Evolutionary conservation across 2,888 invertebrate genomes (phyloP).

Genomic region (Nycteola revayana): DNA sequence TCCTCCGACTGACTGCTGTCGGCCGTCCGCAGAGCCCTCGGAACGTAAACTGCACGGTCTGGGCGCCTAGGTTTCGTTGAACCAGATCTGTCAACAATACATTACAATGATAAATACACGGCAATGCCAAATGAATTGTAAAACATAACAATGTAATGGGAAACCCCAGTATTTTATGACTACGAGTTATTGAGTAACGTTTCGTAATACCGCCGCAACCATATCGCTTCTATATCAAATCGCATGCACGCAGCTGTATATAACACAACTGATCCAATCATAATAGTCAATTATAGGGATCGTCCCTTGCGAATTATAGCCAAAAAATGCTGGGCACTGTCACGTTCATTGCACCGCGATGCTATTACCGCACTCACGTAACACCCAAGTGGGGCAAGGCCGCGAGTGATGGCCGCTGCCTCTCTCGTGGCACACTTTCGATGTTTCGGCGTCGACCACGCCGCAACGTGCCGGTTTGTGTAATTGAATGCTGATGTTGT

Average conservation of each 20-base stretch:
- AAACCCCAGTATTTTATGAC: slow-evolving; percentile 1
- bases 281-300: not conserved
- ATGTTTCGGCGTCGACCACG: slow-evolving; percentile 36
- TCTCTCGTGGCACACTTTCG: slow-evolving; percentile 67
- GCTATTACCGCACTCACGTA: slow-evolving; percentile 33
- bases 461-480: slow-evolving; percentile 37
- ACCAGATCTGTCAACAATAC: slow-evolving; percentile 54
- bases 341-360: slow-evolving; percentile 21
- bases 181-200: slow-evolving; percentile 8
- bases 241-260: slow-evolving; percentile 3
- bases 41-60: slow-evolving; percentile 90
- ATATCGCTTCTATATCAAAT: slow-evolving; percentile 10
- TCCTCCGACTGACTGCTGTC: slow-evolving; percentile 44
- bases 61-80: slow-evolving; percentile 83
- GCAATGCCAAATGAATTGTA: slow-evolving; percentile 11
- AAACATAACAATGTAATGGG: not conserved
- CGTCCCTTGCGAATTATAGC: not conserved
- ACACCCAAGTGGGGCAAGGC: slow-evolving; percentile 57
- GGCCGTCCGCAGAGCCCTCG: slow-evolving; percentile 84
- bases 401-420: slow-evolving; percentile 46
- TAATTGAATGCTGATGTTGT: slow-evolving; percentile 40
- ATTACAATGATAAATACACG: slow-evolving; percentile 5
- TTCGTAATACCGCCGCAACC: slow-evolving; percentile 2
- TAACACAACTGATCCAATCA: not conserved
- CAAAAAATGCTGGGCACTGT: slow-evolving; percentile 9